Percentiles rank a stretch among this genome's conserved stretches.
phyloP scores from a whole-genome alignment of 1,140 invertebrate species.

The Hermetia illucens region DNA sequence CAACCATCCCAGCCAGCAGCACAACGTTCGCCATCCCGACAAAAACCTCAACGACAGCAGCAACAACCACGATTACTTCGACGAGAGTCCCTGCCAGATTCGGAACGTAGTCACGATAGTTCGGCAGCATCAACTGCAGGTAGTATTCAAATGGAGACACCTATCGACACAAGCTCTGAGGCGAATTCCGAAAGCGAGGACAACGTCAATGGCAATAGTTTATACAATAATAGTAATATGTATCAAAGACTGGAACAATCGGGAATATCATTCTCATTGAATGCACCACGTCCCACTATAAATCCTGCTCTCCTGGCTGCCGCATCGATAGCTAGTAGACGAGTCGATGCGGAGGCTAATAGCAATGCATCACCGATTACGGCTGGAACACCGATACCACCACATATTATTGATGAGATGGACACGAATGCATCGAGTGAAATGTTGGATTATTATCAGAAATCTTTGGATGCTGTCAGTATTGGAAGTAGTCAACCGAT shows the following conservation, averaged over 20 bases:
- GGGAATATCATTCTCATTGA: background rate
- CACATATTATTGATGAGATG: no score
- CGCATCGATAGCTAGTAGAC: slow-evolving; percentile 25
- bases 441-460: no score
- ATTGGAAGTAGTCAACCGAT: no score
- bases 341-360: slow-evolving; percentile 11
- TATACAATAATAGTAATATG: slow-evolving; percentile 1
- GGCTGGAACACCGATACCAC: slow-evolving; percentile 7
- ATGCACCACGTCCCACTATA: slow-evolving; percentile 13
- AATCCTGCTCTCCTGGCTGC: slow-evolving; percentile 36
- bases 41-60: slow-evolving; percentile 4
- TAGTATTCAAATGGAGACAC: background rate
- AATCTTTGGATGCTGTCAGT: no score
- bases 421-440: no score
- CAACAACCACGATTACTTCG: slow-evolving; percentile 10
- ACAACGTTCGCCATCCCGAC: no score
- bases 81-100: slow-evolving; percentile 14
- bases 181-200: slow-evolving; percentile 6
- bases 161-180: slow-evolving; percentile 4
- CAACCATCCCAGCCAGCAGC: no score
- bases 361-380: slow-evolving; percentile 14
- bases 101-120: no score
- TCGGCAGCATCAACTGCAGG: no score
- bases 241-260: slow-evolving; percentile 5
- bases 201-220: slow-evolving; percentile 1